Evolutionary conservation across 2,113 vertebrate species (phyloP).

Genomic region (Mormyrus iriodes): DNA sequence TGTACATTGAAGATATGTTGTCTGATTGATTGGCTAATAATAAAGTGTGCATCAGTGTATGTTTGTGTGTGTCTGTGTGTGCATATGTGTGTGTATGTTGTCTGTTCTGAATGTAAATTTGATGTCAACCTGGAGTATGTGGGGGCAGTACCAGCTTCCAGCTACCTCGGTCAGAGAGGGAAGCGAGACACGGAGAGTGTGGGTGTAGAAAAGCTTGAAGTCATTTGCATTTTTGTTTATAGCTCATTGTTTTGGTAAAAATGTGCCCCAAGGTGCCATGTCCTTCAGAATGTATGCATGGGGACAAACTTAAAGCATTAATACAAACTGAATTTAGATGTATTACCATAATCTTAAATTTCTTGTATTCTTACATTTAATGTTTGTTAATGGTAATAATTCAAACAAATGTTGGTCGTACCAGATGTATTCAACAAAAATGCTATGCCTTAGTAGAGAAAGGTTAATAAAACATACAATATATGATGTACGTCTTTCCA

Average conservation of each 20-base stretch:
- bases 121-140: slow-evolving; percentile 61
- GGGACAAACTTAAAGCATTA: too few relatives aligned
- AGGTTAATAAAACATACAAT: neutral
- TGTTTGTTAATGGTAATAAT: neutral
- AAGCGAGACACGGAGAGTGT: slow-evolving; percentile 37
- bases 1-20: neutral
- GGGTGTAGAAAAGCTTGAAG: slow-evolving; percentile 55
- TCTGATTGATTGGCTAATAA: slow-evolving; percentile 18
- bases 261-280: slow-evolving; percentile 11
- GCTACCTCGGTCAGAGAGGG: slow-evolving; percentile 51
- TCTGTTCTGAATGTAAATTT: slow-evolving; percentile 66
- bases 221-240: slow-evolving; percentile 46
- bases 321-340: neutral
- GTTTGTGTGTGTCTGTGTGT: slow-evolving; percentile 40
- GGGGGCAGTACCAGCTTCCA: slow-evolving; percentile 66
- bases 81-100: slow-evolving; percentile 37
- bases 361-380: neutral
- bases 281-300: neutral
- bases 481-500: neutral
- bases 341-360: neutral
- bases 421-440: neutral
- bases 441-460: neutral
- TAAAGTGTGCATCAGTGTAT: slow-evolving; percentile 18
- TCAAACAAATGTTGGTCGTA: neutral
- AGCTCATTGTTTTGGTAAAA: slow-evolving; percentile 47